These are phyloP conservation scores for Hydrolagus colliei DNA, from an alignment of 2,797 vertebrate genomes.

Conservation along the genomic window DNA sequence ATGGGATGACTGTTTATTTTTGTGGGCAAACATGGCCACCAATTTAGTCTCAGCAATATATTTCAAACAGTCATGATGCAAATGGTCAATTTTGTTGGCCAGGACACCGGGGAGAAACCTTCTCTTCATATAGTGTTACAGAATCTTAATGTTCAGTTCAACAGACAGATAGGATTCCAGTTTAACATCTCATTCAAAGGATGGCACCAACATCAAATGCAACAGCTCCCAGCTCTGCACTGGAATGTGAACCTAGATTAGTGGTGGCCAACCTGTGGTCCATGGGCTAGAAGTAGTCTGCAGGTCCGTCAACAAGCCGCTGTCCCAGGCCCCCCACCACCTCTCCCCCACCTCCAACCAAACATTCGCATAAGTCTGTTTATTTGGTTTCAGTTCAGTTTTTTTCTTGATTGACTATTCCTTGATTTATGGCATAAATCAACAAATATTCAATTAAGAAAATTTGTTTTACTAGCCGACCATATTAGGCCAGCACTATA, in stretches of 20 bases:
- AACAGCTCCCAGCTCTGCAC: neutral
- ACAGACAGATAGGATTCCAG: neutral
- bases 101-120: neutral
- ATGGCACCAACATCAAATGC: neutral
- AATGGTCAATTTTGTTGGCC: neutral
- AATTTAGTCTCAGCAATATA: neutral
- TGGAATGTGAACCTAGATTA: neutral
- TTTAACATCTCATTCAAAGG: neutral
- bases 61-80: neutral
- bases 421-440: too few relatives aligned
- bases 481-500: too few relatives aligned
- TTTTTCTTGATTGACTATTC: too few relatives aligned
- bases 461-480: too few relatives aligned
- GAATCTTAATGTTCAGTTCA: neutral
- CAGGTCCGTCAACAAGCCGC: too few relatives aligned
- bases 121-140: neutral
- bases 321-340: too few relatives aligned
- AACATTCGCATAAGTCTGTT: too few relatives aligned
- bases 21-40: neutral
- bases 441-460: too few relatives aligned
- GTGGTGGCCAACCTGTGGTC: neutral
- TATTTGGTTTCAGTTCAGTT: too few relatives aligned
- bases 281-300: too few relatives aligned
- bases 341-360: too few relatives aligned
- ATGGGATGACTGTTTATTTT: neutral